Conservation (phyloP, 2,797 vertebrate genomes). For the Otolemur crassicaudatus region DNA sequence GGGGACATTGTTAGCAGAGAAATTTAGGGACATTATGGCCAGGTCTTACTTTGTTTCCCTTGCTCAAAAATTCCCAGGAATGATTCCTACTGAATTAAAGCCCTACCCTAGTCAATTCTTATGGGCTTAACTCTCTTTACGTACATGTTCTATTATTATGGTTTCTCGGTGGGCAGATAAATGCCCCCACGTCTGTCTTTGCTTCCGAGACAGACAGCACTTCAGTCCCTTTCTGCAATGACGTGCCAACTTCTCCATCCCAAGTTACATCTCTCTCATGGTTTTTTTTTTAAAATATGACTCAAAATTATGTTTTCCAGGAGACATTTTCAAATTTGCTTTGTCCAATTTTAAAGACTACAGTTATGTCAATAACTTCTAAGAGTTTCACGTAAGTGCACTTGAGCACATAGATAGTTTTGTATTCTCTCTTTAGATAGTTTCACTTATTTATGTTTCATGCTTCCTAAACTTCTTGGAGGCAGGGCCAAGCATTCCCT, state of each 20-base stretch:
- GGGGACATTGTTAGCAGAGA: background rate
- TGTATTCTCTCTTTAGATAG: background rate
- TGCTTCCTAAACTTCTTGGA: background rate
- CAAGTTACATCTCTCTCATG: background rate
- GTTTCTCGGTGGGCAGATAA: background rate
- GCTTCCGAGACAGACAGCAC: background rate
- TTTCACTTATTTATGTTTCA: background rate
- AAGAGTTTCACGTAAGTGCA: background rate
- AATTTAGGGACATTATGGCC: background rate
- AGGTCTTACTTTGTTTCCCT: background rate
- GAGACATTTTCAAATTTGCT: background rate
- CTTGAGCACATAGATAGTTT: background rate
- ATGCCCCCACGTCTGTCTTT: background rate
- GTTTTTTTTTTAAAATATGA: background rate
- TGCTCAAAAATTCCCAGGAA: background rate
- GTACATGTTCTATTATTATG: background rate
- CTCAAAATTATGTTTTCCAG: constrained; percentile 8
- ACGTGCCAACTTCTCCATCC: background rate
- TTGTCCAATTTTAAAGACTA: background rate
- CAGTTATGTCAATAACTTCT: background rate
- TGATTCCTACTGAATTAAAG: background rate
- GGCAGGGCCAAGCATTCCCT: background rate
- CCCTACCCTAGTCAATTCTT: background rate
- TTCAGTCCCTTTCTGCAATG: background rate
- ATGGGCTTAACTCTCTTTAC: background rate